Base-by-base conservation (phyloP, 2,797 vertebrate species). In the Ctenosaura bakeri region DNA sequence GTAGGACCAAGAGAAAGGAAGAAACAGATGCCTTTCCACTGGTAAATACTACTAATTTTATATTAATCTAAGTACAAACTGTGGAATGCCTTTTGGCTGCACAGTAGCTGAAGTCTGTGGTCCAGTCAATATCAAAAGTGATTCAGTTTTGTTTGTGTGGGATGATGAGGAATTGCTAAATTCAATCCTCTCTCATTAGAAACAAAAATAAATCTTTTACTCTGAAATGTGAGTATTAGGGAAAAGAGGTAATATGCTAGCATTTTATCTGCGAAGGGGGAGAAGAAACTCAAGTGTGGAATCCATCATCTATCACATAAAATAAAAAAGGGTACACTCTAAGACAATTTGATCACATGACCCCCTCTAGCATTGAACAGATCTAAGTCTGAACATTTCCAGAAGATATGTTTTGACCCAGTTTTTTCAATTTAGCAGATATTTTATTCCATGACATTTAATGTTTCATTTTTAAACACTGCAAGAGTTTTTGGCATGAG, bases 391-490 rank as follows among this genome's bases (percentile, higher is more conserved):
- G 29, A 14, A 62, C 29, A 50, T 76, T 83, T 26, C 56, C 54
- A 83, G 38, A 32, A 54, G 4, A 88, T 26, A 14, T 62, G 52
- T 42, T 83, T 82, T 59, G 87, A 56, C 64, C 32, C 29, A 54
- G 12, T 29, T 46, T 56, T 76, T 46, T 18, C 35, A 69, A n/a
- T 32, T 74, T 82, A 76, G 32, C 32, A n/a, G 52, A 32, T 32
- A 76, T 74, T 89, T 83, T 80, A n/a, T 88, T 81, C 46, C 50
- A 38, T 2, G 69, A 46, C 14, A 29, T 56, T 88, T 81, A 54
- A n/a, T 42, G 52, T 26, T 86, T 85, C n/a, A 24, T 14, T 86
- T 80, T 81, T 26, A 80, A 38, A 88, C 54, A 88, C 29, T 54
- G 50, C 64, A 3, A 83, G 35, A 64, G 18, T 32, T 71, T 29